phyloP scores from a whole-genome alignment of 2,888 invertebrate species.

The Lochmaea crataegi region DNA sequence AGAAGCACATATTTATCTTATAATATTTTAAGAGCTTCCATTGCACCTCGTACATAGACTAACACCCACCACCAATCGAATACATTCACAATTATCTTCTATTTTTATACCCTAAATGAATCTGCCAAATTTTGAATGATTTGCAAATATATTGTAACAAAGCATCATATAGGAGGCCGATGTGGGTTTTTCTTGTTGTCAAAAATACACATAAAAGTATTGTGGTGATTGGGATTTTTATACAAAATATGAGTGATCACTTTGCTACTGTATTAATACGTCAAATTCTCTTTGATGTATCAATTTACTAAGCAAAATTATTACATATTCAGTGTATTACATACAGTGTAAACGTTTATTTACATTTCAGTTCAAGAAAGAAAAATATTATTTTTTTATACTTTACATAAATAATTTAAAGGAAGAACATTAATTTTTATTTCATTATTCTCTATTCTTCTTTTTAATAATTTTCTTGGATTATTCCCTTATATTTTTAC shows the following conservation, averaged over 20 bases:
- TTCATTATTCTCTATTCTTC: too few species aligned
- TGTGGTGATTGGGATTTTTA: conserved; percentile 24
- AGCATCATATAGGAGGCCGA: not conserved
- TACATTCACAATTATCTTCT: not conserved
- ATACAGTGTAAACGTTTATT: not conserved
- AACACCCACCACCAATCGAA: not conserved
- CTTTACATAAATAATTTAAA: too few species aligned
- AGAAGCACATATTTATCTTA: too few species aligned
- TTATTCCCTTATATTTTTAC: too few species aligned
- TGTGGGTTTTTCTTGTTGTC: conserved; percentile 22
- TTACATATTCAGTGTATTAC: not conserved
- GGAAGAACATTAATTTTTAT: too few species aligned
- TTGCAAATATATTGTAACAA: conserved; percentile 15
- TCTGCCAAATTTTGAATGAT: conserved; percentile 20
- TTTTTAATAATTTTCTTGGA: too few species aligned
- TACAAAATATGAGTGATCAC: conserved; percentile 41
- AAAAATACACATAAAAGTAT: not conserved
- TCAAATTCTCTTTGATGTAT: conserved; percentile 31
- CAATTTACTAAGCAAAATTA: conserved; percentile 9
- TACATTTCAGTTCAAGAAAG: too few species aligned
- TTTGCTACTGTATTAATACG: conserved; percentile 20
- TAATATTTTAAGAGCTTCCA: not conserved
- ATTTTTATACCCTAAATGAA: conserved; percentile 1
- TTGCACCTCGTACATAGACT: not conserved
- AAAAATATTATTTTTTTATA: too few species aligned